Base-by-base conservation (phyloP, 2,797 vertebrate species). In the Babyrousa celebensis region DNA sequence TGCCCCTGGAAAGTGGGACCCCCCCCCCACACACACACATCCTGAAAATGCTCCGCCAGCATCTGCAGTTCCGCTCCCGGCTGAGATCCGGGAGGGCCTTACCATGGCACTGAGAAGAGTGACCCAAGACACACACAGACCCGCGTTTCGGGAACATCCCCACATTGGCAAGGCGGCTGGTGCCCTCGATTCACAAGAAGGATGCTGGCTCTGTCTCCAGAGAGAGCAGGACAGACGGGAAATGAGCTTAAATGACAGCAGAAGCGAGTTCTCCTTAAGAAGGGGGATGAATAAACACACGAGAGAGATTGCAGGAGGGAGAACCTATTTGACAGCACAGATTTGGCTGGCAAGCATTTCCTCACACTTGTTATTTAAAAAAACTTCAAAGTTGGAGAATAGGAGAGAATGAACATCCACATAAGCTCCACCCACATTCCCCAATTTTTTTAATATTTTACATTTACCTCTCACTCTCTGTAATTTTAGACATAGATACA, bases 1-100 rank as follows among this genome's bases (percentile, higher is more conserved):
- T 5, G 3, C 27, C 23, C 16, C 52, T 18, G 25, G 36, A n/a
- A 25, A 77, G 17, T 12, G 52, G 10, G 18, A 10, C 16, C 29
- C 36, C 3, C 48, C 16, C 29, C 36, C 3, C 48, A 27, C 70
- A 20, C 1, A 0, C 1, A 15, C 14, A 11, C n/a, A 1, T 20
- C 67, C 23, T 40, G 27, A 60, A 54, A 88, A 70, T 40, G 27
- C 23, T 52, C 36, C 29, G 25, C 27, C 21, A 48, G 29, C 60
- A 29, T 18, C 12, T 14, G 54, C 48, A 67, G 2, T 17, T 5
- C 6, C 3, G 56, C 60, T 68, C 54, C 58, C 56, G 52, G 40
- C 72, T 79, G 77, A 85, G 54, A 74, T n/a, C 54, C 9, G 3
- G 43, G 43, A 48, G 27, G 10, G 68, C 36, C 12, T 60, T 21